phyloP scores from a whole-genome alignment of 2,113 vertebrate genomes.

The Heterotilapia buettikoferi region DNA sequence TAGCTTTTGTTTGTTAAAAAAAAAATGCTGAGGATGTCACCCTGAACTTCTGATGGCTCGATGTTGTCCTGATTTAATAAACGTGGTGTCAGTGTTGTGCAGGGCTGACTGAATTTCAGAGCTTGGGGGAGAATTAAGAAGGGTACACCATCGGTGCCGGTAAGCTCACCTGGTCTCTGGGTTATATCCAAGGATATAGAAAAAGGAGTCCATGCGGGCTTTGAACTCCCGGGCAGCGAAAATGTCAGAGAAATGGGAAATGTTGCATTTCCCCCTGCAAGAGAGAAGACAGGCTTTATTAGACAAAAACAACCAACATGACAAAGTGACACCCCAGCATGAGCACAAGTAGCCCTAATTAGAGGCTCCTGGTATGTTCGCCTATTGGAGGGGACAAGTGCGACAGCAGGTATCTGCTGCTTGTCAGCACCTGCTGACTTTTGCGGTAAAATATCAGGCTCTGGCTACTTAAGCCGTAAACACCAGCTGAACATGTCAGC shows the following conservation, averaged over 20 bases:
- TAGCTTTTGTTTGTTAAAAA: not conserved
- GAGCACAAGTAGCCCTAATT: constrained; percentile 5
- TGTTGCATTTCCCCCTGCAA: constrained; percentile 97
- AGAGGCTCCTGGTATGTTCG: not conserved
- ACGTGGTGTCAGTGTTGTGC: not conserved
- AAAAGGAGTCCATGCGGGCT: constrained; percentile 97
- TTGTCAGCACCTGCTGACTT: constrained; percentile 29
- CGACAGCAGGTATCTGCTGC: constrained; percentile 22
- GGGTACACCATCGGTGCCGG: constrained; percentile 5
- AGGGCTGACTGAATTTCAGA: not conserved
- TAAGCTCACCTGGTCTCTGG: constrained; percentile 94
- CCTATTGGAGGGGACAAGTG: constrained; percentile 24
- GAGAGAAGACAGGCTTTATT: constrained; percentile 54
- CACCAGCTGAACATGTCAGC: constrained; percentile 31
- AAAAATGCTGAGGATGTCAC: not conserved
- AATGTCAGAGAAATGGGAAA: constrained; percentile 99
- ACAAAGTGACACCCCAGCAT: constrained; percentile 2
- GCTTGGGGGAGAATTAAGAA: not conserved
- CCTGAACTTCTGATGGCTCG: not conserved
- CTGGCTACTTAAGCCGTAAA: constrained; percentile 9
- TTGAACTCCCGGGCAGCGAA: constrained; percentile 99
- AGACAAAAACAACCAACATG: constrained; percentile 16
- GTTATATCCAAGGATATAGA: constrained; percentile 99
- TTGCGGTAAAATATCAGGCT: not conserved
- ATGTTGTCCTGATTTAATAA: not conserved